These are phyloP conservation scores for Molanna angustata DNA, from an alignment of 2,888 invertebrate genomes.

Conservation along the genomic window DNA sequence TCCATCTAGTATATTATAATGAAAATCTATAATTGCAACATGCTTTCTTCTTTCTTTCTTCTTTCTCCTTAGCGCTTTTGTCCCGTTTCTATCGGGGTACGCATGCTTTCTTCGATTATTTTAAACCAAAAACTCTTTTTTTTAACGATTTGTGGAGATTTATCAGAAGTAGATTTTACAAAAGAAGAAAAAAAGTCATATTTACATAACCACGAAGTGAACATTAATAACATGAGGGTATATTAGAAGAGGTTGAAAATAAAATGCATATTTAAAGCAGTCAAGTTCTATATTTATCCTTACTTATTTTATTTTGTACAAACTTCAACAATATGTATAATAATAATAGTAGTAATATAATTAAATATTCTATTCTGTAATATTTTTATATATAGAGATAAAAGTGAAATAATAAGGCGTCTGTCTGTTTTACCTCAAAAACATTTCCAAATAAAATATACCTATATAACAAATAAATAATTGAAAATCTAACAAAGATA, in stretches of 20 bases:
- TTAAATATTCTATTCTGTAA: slow-evolving; percentile 58
- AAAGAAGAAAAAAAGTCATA: no score
- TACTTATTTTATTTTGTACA: slow-evolving; percentile 61
- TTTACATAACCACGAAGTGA: neutral
- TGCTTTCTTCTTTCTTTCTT: no score
- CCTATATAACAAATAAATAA: slow-evolving; percentile 14
- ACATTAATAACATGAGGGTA: neutral
- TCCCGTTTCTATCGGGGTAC: no score
- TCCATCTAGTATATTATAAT: no score
- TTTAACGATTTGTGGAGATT: no score
- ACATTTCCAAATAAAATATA: slow-evolving; percentile 29
- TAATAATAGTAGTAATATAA: slow-evolving; percentile 55
- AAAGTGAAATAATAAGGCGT: slow-evolving; percentile 7
- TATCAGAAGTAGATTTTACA: no score
- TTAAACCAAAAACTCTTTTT: no score
- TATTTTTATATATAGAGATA: slow-evolving; percentile 38
- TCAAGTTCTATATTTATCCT: slow-evolving; percentile 60
- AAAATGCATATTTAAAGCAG: slow-evolving; percentile 45
- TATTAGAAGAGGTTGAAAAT: neutral
- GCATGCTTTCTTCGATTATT: no score
- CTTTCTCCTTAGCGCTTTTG: no score
- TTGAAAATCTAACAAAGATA: neutral
- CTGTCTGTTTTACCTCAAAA: slow-evolving; percentile 19
- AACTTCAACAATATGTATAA: slow-evolving; percentile 56
- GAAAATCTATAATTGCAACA: no score